Evolutionary conservation across 2,113 vertebrate genomes (phyloP).

Genomic region (Crocuta crocuta): DNA sequence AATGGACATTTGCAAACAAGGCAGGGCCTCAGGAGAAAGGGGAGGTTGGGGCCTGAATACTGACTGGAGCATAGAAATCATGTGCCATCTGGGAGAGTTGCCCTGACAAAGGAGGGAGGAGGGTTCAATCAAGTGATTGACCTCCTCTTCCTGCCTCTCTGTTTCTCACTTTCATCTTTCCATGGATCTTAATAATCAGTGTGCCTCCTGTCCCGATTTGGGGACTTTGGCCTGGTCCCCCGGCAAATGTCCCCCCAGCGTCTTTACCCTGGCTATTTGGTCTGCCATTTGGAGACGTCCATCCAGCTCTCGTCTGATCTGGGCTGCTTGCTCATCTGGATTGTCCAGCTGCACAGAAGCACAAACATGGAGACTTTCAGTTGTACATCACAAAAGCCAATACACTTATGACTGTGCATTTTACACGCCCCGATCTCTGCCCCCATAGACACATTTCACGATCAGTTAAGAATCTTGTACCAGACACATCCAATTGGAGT

Average conservation of each 20-base stretch:
- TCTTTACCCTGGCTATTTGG: constrained; percentile 96
- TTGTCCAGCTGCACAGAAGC: constrained; percentile 94
- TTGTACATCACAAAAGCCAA: constrained; percentile 35
- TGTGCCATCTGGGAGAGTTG: background rate
- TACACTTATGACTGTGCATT: background rate
- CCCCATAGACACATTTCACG: background rate
- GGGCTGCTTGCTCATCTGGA: constrained; percentile 97
- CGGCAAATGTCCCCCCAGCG: background rate
- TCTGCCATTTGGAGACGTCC: constrained; percentile 99
- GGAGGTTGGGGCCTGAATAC: background rate
- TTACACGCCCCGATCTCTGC: background rate
- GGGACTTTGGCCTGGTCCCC: background rate
- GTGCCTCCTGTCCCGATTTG: background rate
- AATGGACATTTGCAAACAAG: background rate
- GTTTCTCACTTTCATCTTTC: background rate
- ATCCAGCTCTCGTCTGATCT: constrained; percentile 97
- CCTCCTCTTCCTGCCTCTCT: background rate
- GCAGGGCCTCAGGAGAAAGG: background rate
- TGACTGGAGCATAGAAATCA: background rate
- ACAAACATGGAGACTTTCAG: constrained; percentile 73
- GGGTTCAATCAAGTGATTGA: background rate
- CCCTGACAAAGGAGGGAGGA: background rate
- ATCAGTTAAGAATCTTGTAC: fast-evolving
- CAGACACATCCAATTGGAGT: background rate
- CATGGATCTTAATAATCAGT: background rate